Percentiles rank a stretch among this genome's conserved stretches.
phyloP scores from a whole-genome alignment of 2,888 invertebrate genomes.

The Chrysolina americana region DNA sequence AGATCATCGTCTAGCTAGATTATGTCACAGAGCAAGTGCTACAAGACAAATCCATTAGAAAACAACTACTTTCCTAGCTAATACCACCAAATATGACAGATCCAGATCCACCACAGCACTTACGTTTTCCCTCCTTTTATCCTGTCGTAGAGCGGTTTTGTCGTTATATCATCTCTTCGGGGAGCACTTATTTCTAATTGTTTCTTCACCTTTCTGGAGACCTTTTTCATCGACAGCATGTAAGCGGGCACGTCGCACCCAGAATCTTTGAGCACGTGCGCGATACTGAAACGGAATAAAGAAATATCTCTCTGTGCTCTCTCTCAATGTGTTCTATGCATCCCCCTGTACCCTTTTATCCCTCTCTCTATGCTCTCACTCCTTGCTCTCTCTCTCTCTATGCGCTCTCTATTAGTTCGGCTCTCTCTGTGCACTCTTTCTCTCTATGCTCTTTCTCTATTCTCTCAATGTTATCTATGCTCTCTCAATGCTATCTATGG shows the following conservation, averaged over 20 bases:
- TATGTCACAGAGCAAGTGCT: neutral
- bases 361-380: no score
- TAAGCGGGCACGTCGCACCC: slow-evolving; percentile 95
- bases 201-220: slow-evolving; percentile 75
- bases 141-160: slow-evolving; percentile 70
- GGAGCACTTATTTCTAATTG: slow-evolving; percentile 76
- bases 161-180: slow-evolving; percentile 78
- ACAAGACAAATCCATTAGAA: neutral
- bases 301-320: no score
- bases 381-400: no score
- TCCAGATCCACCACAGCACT: slow-evolving; percentile 13
- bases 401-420: no score
- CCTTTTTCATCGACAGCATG: slow-evolving; percentile 84
- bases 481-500: no score
- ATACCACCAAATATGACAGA: neutral
- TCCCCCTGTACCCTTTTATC: no score
- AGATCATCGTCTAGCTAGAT: no score
- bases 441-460: no score
- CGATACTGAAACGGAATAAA: slow-evolving; percentile 77
- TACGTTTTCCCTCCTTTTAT: slow-evolving; percentile 66
- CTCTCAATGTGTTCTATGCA: no score
- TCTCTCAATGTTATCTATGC: no score
- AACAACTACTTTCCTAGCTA: neutral
- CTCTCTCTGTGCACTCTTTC: no score
- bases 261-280: slow-evolving; percentile 89